These are phyloP conservation scores for Pangasius larnaudii DNA, from an alignment of 2,797 vertebrate species.

Conservation along the genomic window DNA sequence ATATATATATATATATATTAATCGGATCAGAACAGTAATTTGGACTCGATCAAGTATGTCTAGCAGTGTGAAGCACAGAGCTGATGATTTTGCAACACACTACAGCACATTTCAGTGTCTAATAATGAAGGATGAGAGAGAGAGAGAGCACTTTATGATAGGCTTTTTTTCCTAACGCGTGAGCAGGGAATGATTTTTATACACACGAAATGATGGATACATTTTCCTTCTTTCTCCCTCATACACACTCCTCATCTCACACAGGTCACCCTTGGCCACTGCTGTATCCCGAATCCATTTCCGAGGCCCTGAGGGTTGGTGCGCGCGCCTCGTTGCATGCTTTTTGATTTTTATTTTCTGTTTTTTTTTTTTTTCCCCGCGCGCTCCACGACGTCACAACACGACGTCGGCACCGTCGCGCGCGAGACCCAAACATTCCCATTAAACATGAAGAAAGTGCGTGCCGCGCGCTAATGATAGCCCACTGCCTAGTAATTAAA, in stretches of 20 bases:
- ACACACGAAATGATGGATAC: conserved; percentile 19
- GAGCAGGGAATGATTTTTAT: conserved; percentile 22
- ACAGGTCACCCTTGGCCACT: conserved; percentile 60
- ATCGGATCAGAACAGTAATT: not conserved
- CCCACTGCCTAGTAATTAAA: not conserved
- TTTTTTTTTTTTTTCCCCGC: not conserved
- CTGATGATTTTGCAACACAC: not conserved
- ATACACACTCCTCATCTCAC: not conserved
- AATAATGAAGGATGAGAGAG: not conserved
- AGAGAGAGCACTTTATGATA: conserved; percentile 27
- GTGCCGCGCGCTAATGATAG: not conserved
- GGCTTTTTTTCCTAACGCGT: conserved; percentile 30
- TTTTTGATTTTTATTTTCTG: not conserved
- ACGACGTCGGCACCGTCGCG: not conserved
- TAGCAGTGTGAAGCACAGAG: not conserved
- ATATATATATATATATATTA: too few relatives aligned
- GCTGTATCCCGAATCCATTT: conserved; percentile 65
- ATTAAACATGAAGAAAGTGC: not conserved
- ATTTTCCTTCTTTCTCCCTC: not conserved
- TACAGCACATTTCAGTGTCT: not conserved
- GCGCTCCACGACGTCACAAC: not conserved
- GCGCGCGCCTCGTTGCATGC: not conserved
- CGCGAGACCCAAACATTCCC: not conserved
- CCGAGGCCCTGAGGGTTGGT: conserved; percentile 54
- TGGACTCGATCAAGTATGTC: not conserved